A percentile compares a stretch with the other conserved stretches of the same genome.
Evolutionary conservation across 2,113 vertebrate species (phyloP).

Genomic region (Tachysurus vachellii): DNA sequence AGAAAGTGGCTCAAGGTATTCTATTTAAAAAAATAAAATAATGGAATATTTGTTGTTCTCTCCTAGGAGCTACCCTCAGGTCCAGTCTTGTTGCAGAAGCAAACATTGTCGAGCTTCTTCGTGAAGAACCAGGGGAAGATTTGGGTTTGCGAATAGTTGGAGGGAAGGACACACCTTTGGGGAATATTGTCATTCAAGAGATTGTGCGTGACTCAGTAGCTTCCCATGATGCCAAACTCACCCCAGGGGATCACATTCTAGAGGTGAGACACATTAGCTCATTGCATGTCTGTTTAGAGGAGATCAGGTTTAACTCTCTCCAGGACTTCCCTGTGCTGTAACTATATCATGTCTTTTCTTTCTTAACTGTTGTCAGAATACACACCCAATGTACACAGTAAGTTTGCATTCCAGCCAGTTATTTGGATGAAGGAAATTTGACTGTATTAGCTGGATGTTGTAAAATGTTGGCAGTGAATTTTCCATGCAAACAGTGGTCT

Average conservation of each 20-base stretch:
- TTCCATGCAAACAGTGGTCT: background rate
- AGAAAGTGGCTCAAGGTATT: background rate
- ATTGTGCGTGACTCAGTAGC: constrained; percentile 79
- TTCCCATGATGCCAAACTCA: constrained; percentile 81
- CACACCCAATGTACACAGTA: constrained; percentile 13
- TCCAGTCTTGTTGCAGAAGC: constrained; percentile 87
- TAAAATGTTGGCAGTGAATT: background rate
- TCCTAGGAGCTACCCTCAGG: constrained; percentile 77
- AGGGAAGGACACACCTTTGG: constrained; percentile 88
- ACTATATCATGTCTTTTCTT: background rate
- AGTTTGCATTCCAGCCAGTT: constrained; percentile 27
- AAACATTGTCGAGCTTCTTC: constrained; percentile 79
- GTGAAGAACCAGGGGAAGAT: constrained; percentile 80
- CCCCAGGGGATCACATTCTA: constrained; percentile 89
- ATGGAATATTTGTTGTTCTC: background rate
- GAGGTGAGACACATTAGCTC: constrained; percentile 73
- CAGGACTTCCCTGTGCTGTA: background rate
- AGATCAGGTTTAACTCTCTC: background rate
- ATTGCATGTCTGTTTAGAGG: constrained; percentile 9
- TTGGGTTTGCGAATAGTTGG: constrained; percentile 88
- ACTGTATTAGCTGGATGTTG: background rate
- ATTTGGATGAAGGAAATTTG: constrained; percentile 1
- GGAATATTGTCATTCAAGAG: constrained; percentile 89
- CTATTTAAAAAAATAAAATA: background rate
- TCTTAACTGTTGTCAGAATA: constrained; percentile 8